Evolutionary conservation across 2,888 invertebrate species (phyloP).

Genomic region (Dioctria rufipes): DNA sequence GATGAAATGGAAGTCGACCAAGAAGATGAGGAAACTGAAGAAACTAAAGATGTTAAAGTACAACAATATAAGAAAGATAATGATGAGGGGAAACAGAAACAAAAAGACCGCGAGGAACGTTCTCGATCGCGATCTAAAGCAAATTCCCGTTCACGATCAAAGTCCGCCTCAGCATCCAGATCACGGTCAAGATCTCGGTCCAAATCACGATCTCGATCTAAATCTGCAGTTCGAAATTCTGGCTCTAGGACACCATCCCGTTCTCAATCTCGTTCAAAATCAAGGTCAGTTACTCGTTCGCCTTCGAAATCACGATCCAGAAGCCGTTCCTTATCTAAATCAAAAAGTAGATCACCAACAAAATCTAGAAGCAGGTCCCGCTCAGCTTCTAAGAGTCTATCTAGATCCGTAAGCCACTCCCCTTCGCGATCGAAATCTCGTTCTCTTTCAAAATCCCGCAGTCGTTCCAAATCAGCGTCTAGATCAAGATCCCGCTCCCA

Average conservation of each 20-base stretch:
- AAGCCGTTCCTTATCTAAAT: conserved; percentile 65
- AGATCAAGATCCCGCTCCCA: conserved; percentile 66
- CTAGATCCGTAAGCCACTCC: conserved; percentile 63
- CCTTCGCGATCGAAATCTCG: conserved; percentile 60
- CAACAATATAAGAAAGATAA: conserved; percentile 1
- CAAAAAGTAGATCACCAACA: conserved; percentile 65
- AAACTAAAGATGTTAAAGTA: conserved; percentile 53
- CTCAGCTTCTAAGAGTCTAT: conserved; percentile 64
- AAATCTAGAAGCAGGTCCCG: conserved; percentile 63
- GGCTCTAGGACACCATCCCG: conserved; percentile 64
- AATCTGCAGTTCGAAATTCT: conserved; percentile 21
- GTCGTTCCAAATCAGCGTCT: conserved; percentile 65
- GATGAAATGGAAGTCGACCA: conserved; percentile 74
- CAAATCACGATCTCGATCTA: conserved; percentile 62
- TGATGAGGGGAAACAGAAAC: conserved; percentile 64
- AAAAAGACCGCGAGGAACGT: conserved; percentile 61
- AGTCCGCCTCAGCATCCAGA: conserved; percentile 65
- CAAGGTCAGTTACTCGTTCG: conserved; percentile 62
- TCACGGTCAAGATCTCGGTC: conserved; percentile 65
- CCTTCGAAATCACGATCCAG: conserved; percentile 62
- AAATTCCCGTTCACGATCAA: conserved; percentile 65
- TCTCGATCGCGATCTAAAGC: conserved; percentile 60
- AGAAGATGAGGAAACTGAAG: conserved; percentile 68
- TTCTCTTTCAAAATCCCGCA: conserved; percentile 62
- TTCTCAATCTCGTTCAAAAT: conserved; percentile 63